Conservation (phyloP, 2,888 invertebrate species). For the Heteromurus nitidus region DNA sequence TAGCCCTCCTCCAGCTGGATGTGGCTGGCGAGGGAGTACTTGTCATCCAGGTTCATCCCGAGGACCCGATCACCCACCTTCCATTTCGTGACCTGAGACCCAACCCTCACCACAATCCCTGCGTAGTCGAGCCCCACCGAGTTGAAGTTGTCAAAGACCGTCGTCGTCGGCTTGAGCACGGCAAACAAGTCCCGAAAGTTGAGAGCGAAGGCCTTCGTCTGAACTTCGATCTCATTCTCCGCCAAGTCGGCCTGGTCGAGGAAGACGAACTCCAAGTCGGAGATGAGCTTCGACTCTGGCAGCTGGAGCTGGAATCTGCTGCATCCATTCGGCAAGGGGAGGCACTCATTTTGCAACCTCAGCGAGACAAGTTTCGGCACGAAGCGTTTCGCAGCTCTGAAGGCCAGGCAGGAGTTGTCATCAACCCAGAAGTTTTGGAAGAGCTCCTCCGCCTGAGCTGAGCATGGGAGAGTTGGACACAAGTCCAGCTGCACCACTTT, state of each 20-base stretch:
- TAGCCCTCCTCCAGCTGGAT: conserved; percentile 17
- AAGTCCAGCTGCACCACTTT: too few species aligned
- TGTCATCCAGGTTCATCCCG: too few species aligned
- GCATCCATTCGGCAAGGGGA: not conserved
- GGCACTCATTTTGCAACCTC: conserved; percentile 16
- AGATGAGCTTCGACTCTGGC: conserved; percentile 26
- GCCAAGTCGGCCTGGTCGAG: not conserved
- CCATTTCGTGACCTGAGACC: conserved; percentile 78
- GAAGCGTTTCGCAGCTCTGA: conserved; percentile 29
- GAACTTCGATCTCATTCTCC: conserved; percentile 35
- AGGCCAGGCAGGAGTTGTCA: too few species aligned
- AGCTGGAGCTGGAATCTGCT: conserved; percentile 30
- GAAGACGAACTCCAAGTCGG: conserved; percentile 29
- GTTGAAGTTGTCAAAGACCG: conserved; percentile 8
- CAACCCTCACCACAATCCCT: conserved; percentile 80
- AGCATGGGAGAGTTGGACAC: too few species aligned
- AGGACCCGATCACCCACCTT: too few species aligned
- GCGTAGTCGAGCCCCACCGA: conserved; percentile 82
- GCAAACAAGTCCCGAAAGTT: conserved; percentile 60
- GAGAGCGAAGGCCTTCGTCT: conserved; percentile 15
- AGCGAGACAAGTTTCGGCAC: conserved; percentile 16
- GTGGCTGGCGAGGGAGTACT: too few species aligned
- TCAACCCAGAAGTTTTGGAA: too few species aligned
- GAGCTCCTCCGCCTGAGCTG: too few species aligned
- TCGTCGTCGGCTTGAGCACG: conserved; percentile 41